Percentiles rank a stretch among this genome's conserved stretches.
Conservation (phyloP, 2,888 invertebrate species). For the Eilema caniola region DNA sequence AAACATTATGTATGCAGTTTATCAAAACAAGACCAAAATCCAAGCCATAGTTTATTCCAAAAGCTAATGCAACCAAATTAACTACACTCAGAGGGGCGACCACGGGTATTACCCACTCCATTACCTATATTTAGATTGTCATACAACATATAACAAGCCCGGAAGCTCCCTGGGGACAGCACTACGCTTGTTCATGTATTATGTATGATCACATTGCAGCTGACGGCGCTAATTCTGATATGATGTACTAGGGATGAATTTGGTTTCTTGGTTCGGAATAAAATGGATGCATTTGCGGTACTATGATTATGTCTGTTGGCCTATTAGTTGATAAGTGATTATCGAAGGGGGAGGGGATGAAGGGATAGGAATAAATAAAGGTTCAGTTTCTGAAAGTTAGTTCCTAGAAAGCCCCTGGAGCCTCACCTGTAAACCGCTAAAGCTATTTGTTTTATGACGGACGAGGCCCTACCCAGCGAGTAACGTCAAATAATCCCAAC, state of each 20-base stretch:
- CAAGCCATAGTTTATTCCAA: not conserved
- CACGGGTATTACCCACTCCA: conserved; percentile 5
- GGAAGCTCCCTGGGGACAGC: conserved; percentile 11
- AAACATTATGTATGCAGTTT: not conserved
- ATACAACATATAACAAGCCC: conserved; percentile 11
- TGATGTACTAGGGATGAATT: not conserved
- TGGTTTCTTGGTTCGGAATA: not conserved
- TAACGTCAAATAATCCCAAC: too few species aligned
- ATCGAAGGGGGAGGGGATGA: too few species aligned
- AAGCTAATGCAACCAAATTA: conserved; percentile 6
- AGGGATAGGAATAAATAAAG: too few species aligned
- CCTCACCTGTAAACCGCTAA: too few species aligned
- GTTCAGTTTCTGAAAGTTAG: too few species aligned
- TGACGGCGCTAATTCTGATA: conserved; percentile 13
- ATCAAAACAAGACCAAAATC: not conserved
- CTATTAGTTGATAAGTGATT: too few species aligned
- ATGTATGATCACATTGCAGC: conserved; percentile 22
- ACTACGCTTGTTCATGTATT: conserved; percentile 18
- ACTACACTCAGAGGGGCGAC: conserved; percentile 10
- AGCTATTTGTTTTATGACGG: too few species aligned
- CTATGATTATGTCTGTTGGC: not conserved
- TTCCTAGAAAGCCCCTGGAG: too few species aligned
- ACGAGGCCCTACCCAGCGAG: too few species aligned
- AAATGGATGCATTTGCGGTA: not conserved
- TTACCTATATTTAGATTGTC: conserved; percentile 16